Conservation (phyloP, 2,888 invertebrate genomes). For the Ctena decussata region DNA sequence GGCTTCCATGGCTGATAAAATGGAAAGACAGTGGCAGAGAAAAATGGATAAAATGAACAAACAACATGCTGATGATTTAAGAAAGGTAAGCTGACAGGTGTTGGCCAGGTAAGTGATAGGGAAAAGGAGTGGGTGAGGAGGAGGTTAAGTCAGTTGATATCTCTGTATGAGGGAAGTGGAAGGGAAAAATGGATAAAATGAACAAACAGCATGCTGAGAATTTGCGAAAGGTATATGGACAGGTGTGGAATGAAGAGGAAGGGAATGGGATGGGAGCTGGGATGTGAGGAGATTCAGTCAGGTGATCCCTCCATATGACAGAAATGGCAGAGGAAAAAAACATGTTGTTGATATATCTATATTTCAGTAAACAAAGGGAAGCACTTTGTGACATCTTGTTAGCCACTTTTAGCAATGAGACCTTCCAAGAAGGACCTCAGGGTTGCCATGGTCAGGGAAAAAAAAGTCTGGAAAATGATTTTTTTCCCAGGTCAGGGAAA, state of each 20-base stretch:
- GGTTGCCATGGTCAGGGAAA: too few species aligned
- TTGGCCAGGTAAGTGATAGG: too few species aligned
- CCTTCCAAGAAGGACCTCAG: too few species aligned
- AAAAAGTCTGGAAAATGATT: too few species aligned
- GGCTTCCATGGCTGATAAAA: slow-evolving; percentile 52
- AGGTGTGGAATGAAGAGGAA: too few species aligned
- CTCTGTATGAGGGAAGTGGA: slow-evolving; percentile 70
- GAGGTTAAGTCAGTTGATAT: slow-evolving; percentile 68
- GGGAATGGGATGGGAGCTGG: too few species aligned
- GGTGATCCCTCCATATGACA: slow-evolving; percentile 65
- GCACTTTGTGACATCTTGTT: too few species aligned
- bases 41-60: slow-evolving; percentile 71
- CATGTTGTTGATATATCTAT: too few species aligned
- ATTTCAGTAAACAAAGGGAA: too few species aligned
- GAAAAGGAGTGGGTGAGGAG: too few species aligned
- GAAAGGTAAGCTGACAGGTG: neutral
- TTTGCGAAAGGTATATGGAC: slow-evolving; percentile 32
- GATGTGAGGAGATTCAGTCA: slow-evolving; percentile 68
- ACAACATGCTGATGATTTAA: slow-evolving; percentile 73
- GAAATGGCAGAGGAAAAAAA: slow-evolving; percentile 75
- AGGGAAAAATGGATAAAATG: slow-evolving; percentile 72
- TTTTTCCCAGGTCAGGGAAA: too few species aligned
- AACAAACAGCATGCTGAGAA: slow-evolving; percentile 74
- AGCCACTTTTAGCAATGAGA: too few species aligned
- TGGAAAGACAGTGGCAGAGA: slow-evolving; percentile 74